Evolutionary conservation across 1,140 invertebrate genomes (phyloP), one percentile per base, ranked within the genome.

Genomic region (Drosophila nikananu): DNA sequence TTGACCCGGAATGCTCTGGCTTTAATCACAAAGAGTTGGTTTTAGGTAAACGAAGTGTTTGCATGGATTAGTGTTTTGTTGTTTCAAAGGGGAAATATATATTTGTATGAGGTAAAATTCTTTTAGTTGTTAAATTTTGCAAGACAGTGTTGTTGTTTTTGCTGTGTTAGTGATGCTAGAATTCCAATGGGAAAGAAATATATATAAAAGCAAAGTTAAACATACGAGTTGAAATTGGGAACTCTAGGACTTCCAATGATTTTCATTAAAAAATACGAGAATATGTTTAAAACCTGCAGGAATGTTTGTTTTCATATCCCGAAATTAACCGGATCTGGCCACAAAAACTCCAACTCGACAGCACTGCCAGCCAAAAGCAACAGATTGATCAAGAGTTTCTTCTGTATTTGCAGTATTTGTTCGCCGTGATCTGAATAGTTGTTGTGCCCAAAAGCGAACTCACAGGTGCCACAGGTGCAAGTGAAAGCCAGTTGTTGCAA

Each of bases 401-500:
- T 70, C 46, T 73, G 71, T 73, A 77, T 83, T 86, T 83, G 83
- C 84, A 63, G 83, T 74, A 66, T 83, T 83, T 41, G 37, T 15
- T 80, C 70, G 23, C 48, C 54, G 83, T 64, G 63, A 84, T 66
- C 77, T 66, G 64, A 73, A 83, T 62, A 64, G 61, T 67, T 57
- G 67, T 73, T 72, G 44, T 61, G 49, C 48, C 32, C 52, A 55
- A 55, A 55, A 54, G 13, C 30, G 19, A 77, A 62, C 46, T 54
- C 65, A 32, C 66, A 62, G 65, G 68, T 71, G 70, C 71, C 66
- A 77, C 65, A 84, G 84, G 83, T 86, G 80, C 77, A 76, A 89
- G 86, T 89, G 83, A 87, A 87, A 87, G 81, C 83, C 63, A 87
- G 67, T 63, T 42, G 46, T 63, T 46, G 61, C 51, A 21, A 68